Conservation (phyloP, 1,140 invertebrate species). For the Drosophila nigromelanica region DNA sequence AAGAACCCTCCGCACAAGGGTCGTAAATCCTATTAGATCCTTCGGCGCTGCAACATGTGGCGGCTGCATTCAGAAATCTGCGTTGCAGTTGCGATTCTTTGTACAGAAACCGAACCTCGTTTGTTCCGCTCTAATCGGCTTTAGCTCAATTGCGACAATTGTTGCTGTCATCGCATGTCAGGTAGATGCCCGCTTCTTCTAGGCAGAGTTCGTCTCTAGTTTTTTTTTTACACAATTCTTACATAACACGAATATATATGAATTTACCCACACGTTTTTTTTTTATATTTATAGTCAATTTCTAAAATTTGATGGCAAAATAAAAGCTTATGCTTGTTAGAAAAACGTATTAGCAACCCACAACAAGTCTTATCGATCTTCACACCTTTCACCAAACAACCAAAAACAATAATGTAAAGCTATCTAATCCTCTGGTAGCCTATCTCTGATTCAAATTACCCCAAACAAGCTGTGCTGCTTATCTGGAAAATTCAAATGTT, state of each 20-base stretch:
- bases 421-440: constrained; percentile 26
- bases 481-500: constrained; percentile 30
- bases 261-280: neutral
- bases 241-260: neutral
- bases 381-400: constrained; percentile 30
- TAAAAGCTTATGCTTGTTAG: constrained; percentile 39
- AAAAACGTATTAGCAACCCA: neutral
- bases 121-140: constrained; percentile 60
- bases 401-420: neutral
- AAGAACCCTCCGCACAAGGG: constrained; percentile 44
- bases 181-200: constrained; percentile 1
- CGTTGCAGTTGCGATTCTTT: constrained; percentile 10
- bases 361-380: constrained; percentile 24
- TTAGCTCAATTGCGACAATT: constrained; percentile 57
- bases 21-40: constrained; percentile 74
- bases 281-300: neutral
- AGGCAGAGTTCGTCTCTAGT: neutral
- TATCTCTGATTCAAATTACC: constrained; percentile 33
- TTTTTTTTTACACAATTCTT: neutral
- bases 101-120: constrained; percentile 9
- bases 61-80: constrained; percentile 29
- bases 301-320: constrained; percentile 6
- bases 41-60: constrained; percentile 61
- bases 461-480: constrained; percentile 41
- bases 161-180: constrained; percentile 54